Conservation (phyloP, 2,797 vertebrate genomes). For the Bucorvus abyssinicus region DNA sequence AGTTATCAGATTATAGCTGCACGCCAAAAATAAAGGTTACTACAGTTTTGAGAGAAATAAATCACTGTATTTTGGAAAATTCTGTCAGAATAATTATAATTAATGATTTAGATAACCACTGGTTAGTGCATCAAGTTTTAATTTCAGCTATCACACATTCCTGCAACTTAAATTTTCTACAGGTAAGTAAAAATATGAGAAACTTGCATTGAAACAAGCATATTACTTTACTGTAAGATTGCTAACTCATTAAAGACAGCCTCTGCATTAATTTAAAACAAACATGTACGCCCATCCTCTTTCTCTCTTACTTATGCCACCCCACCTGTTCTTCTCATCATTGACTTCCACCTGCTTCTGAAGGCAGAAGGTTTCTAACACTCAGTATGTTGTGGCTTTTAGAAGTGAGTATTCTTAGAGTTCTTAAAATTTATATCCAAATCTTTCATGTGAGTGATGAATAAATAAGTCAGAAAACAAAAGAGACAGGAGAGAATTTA, state of each 20-base stretch:
- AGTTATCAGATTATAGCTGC: background rate
- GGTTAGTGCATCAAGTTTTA: background rate
- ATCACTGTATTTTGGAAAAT: background rate
- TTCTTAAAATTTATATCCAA: background rate
- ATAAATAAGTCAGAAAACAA: background rate
- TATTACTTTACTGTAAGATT: background rate
- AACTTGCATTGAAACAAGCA: background rate
- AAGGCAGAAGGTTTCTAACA: background rate
- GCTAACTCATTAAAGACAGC: background rate
- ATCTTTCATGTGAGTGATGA: background rate
- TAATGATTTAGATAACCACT: background rate
- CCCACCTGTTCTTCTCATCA: background rate
- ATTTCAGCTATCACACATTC: background rate
- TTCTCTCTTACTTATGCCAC: background rate
- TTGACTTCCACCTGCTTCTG: background rate
- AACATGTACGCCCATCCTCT: accelerated
- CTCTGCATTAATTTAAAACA: background rate
- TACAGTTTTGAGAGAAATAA: background rate
- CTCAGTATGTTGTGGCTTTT: background rate
- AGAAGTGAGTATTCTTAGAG: background rate
- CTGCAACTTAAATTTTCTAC: background rate
- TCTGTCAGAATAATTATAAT: background rate
- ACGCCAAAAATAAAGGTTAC: background rate
- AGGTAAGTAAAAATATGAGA: background rate
- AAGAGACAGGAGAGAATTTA: background rate